A percentile compares a stretch with the other conserved stretches of the same genome.
Conservation (phyloP, 2,113 vertebrate genomes). For the Hyaena hyaena region DNA sequence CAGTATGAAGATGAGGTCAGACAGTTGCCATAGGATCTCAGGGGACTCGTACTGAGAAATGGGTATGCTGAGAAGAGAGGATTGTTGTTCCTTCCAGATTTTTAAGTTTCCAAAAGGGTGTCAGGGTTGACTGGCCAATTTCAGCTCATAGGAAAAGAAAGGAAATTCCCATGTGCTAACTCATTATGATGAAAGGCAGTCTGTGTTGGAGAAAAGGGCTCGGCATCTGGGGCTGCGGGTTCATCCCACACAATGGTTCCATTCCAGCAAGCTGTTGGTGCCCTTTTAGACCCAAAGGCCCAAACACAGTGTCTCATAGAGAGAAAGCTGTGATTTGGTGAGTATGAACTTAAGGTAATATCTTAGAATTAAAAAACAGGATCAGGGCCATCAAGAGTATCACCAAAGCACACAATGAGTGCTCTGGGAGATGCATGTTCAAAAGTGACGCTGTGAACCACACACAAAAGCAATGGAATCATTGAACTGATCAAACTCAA, state of each 20-base stretch:
- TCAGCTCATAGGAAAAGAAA: not conserved
- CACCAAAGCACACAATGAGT: not conserved
- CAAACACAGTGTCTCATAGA: not conserved
- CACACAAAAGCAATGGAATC: not conserved
- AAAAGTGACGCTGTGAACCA: not conserved
- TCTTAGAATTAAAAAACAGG: not conserved
- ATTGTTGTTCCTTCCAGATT: not conserved
- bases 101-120: not conserved
- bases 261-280: not conserved
- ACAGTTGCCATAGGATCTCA: not conserved
- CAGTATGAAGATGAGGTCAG: not conserved
- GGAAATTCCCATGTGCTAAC: not conserved
- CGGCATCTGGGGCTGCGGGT: not conserved
- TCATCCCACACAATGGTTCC: not conserved
- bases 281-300: not conserved
- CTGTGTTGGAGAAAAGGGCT: not conserved
- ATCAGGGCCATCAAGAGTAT: not conserved
- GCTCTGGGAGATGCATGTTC: not conserved
- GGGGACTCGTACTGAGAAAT: not conserved
- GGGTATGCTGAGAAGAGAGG: not conserved
- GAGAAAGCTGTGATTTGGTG: not conserved
- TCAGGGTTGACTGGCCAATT: not conserved
- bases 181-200: not conserved
- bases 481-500: not conserved
- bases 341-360: conserved; percentile 8